A percentile compares a stretch with the other conserved stretches of the same genome.
phyloP scores from a whole-genome alignment of 2,797 vertebrate species.

The Pseudochirops cupreus region DNA sequence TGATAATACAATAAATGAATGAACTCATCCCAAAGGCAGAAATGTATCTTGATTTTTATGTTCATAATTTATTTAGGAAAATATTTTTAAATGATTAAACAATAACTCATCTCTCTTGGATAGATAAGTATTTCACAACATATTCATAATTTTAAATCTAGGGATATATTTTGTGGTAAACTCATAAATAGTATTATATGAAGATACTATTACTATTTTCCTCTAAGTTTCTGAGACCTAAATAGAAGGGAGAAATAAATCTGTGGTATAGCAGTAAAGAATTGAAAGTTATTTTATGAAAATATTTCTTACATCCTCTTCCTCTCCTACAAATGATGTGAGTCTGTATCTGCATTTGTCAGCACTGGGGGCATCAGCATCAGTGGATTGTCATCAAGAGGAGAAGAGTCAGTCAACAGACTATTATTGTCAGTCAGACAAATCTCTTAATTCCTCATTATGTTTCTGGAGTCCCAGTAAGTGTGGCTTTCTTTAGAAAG shows the following conservation, averaged over 20 bases:
- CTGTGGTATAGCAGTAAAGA: constrained; percentile 45
- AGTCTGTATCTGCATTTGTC: too few relatives aligned
- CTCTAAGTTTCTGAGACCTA: constrained; percentile 21
- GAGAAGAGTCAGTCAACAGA: too few relatives aligned
- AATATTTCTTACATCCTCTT: background rate
- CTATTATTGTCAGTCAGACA: too few relatives aligned
- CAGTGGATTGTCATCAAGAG: too few relatives aligned
- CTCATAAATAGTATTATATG: constrained; percentile 38
- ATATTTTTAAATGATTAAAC: constrained; percentile 55
- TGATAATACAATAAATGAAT: constrained; percentile 25
- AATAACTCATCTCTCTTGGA: constrained; percentile 28
- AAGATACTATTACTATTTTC: constrained; percentile 44
- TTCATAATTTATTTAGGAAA: constrained; percentile 37
- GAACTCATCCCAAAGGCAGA: background rate
- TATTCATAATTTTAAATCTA: constrained; percentile 35
- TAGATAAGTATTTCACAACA: constrained; percentile 6
- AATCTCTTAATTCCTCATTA: too few relatives aligned
- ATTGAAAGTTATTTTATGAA: constrained; percentile 63
- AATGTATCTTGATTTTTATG: constrained; percentile 37
- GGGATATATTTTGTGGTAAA: constrained; percentile 39
- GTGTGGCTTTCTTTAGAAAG: too few relatives aligned
- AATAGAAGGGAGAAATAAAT: constrained; percentile 47
- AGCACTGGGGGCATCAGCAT: too few relatives aligned
- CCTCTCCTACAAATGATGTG: too few relatives aligned
- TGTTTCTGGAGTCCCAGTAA: too few relatives aligned